Evolutionary conservation across 2,113 vertebrate species (phyloP), one percentile per base, ranked within the genome.

Genomic region (Caretta caretta): DNA sequence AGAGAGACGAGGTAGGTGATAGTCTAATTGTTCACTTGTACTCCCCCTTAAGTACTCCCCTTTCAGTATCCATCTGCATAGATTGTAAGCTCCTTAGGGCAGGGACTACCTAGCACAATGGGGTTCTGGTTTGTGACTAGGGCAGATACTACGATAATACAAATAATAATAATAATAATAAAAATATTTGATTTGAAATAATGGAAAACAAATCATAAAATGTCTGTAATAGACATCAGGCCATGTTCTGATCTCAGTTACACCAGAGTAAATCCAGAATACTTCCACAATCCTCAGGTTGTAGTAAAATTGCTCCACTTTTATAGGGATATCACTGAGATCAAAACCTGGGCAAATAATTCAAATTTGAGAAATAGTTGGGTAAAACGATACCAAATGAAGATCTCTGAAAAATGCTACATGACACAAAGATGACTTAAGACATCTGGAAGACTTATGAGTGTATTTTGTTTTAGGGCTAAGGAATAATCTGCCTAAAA

Each of bases 81-180:
- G 62, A n/a, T 5, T 69, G 35, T 69, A n/a, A 69, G 17, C 62
- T 69, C 35, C 16, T n/a, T 69, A 35, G 35, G 35, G 35, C 31
- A 65, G 62, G 16, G 31, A 7, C 62, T 69, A 17, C 35, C 17
- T 69, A 38, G 16, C 35, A 69, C 65, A 69, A 2, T 69, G 65
- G 65, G 17, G 35, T 69, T 17, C 65, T 38, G 17, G 35, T 69
- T 19, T 19, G 8, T n/a, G 17, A 69, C 65, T 38, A 38, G 65
- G 35, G 35, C 35, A 38, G 8, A 69, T 38, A 10, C 8, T 16
- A 69, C 4, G 2, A 69, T 69, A 69, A 38, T 69, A n/a, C 65
- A n/a, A 38, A 65, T 83, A 76, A 91, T 48, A 80, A 91, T 48
- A 80, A 91, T 48, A 80, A 83, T 57, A 42, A 13, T 90, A 65